Evolutionary conservation across 2,797 vertebrate species (phyloP).

Genomic region (Eulemur mongoz): DNA sequence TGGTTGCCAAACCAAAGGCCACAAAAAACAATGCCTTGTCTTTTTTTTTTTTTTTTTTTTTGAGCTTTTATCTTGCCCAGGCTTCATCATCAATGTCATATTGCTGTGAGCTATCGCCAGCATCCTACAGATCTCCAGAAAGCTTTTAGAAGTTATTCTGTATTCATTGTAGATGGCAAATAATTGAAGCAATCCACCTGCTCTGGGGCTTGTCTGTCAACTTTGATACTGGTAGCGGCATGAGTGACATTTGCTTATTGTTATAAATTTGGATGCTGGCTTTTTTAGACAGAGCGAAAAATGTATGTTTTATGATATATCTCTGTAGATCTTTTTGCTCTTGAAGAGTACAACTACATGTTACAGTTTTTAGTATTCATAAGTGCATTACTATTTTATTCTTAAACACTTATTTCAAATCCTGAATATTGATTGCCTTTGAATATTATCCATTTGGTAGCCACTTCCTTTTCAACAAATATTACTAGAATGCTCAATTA

Average conservation of each 20-base stretch:
- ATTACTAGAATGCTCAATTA: slow-evolving; percentile 71
- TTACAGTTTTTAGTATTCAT: background rate
- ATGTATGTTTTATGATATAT: background rate
- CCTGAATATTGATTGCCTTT: slow-evolving; percentile 44
- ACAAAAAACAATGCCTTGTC: slow-evolving; percentile 58
- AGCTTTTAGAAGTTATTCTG: slow-evolving; percentile 53
- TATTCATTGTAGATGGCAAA: slow-evolving; percentile 48
- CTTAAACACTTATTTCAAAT: background rate
- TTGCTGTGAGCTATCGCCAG: slow-evolving; percentile 24
- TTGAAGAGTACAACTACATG: background rate
- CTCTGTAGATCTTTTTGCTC: background rate
- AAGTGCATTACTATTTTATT: background rate
- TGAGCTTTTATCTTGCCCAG: slow-evolving; percentile 42
- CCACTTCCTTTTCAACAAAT: slow-evolving; percentile 62
- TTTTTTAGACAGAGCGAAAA: background rate
- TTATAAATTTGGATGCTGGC: slow-evolving; percentile 15
- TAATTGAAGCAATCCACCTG: slow-evolving; percentile 61
- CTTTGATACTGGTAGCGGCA: slow-evolving; percentile 4
- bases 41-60: background rate
- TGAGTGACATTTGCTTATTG: slow-evolving; percentile 39
- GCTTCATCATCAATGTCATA: slow-evolving; percentile 50
- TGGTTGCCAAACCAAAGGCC: slow-evolving; percentile 66
- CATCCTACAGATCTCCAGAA: slow-evolving; percentile 53
- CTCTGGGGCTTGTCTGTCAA: slow-evolving; percentile 46
- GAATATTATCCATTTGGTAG: slow-evolving; percentile 49